Conservation (phyloP, 2,113 vertebrate genomes). For the Sceloporus undulatus region DNA sequence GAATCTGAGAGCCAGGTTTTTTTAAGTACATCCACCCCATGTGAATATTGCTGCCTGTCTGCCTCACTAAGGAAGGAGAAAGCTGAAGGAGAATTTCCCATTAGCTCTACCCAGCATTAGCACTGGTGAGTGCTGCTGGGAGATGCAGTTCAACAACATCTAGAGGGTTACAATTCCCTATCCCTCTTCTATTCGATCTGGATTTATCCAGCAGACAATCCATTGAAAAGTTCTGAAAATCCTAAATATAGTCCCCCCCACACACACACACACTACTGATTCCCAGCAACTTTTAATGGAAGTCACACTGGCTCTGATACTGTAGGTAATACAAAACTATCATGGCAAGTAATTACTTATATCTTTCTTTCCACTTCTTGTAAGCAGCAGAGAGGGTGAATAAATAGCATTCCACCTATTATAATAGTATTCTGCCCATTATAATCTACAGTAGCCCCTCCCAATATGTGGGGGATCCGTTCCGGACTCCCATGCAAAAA, state of each 20-base stretch:
- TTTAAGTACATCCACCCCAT: not conserved
- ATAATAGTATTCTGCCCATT: too few relatives aligned
- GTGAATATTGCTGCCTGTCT: not conserved
- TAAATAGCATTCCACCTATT: too few relatives aligned
- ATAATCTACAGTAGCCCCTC: too few relatives aligned
- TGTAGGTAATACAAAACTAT: too few relatives aligned
- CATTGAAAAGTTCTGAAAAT: not conserved
- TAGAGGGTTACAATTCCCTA: not conserved
- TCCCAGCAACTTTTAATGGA: too few relatives aligned
- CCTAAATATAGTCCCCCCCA: not conserved
- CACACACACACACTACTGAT: not conserved
- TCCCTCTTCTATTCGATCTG: not conserved
- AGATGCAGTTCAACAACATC: not conserved
- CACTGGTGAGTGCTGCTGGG: not conserved
- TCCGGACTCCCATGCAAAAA: too few relatives aligned
- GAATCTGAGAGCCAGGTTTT: too few relatives aligned
- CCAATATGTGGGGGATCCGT: too few relatives aligned
- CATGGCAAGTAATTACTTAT: too few relatives aligned
- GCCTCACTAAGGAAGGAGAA: not conserved
- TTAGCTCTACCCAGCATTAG: not conserved
- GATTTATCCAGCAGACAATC: not conserved
- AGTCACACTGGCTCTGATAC: too few relatives aligned
- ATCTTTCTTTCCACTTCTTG: too few relatives aligned
- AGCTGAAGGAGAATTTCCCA: not conserved
- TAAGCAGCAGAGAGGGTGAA: too few relatives aligned